Percentiles rank a stretch among this genome's conserved stretches.
Conservation (phyloP, 2,888 invertebrate species). For the Tipula confusa region DNA sequence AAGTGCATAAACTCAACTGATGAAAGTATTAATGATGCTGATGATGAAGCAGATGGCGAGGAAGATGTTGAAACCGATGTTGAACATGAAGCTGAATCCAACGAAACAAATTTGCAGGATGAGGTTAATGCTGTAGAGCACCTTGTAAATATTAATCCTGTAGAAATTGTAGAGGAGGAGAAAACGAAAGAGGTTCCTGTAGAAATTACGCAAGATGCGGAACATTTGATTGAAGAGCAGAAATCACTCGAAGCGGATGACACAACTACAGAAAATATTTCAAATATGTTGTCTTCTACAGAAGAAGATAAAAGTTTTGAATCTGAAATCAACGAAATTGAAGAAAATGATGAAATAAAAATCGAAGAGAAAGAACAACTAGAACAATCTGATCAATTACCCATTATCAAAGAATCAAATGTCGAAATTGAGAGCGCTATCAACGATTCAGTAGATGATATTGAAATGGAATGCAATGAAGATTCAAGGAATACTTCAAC, state of each 20-base stretch:
- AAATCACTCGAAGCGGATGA: background rate
- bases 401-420: background rate
- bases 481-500: constrained; percentile 43
- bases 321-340: constrained; percentile 26
- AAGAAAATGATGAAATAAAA: constrained; percentile 29
- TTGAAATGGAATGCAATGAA: constrained; percentile 39
- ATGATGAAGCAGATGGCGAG: constrained; percentile 31
- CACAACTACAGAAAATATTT: background rate
- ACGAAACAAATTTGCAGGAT: background rate
- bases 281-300: background rate
- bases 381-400: background rate
- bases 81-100: background rate
- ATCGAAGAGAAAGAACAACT: background rate
- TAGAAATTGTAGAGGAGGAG: background rate
- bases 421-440: constrained; percentile 31
- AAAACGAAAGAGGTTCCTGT: background rate
- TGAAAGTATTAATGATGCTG: constrained; percentile 14
- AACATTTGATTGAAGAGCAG: background rate
- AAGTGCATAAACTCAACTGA: background rate
- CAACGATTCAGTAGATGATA: background rate
- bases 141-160: background rate
- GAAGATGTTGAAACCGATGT: constrained; percentile 34
- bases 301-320: constrained; percentile 12
- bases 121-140: background rate
- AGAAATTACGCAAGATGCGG: background rate